A percentile compares a stretch with the other conserved stretches of the same genome.
Conservation (phyloP, 2,797 vertebrate genomes). For the Enteromius treurensis region DNA sequence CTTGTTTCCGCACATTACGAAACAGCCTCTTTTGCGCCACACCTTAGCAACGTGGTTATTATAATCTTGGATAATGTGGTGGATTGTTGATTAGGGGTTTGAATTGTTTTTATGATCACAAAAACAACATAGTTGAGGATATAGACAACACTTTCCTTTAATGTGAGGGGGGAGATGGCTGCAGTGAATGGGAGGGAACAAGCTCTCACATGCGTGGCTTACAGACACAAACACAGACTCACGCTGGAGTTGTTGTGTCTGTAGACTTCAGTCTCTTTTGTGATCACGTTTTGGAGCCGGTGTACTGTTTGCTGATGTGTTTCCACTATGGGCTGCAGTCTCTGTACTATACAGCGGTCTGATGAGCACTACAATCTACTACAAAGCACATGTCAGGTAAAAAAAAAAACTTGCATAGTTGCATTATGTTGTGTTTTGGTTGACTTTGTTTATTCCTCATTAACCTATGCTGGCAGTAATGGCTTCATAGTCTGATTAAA, state of each 20-base stretch:
- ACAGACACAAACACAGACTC: constrained; percentile 32
- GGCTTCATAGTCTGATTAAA: not conserved
- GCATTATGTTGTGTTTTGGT: not conserved
- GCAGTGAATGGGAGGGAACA: constrained; percentile 35
- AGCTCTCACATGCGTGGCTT: constrained; percentile 33
- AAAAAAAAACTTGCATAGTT: not conserved
- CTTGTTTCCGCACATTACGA: constrained; percentile 35
- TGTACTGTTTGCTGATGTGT: constrained; percentile 25
- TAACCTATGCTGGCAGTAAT: not conserved
- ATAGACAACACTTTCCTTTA: constrained; percentile 16
- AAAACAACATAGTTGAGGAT: constrained; percentile 35
- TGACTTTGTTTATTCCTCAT: constrained; percentile 20
- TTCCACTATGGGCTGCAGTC: constrained; percentile 47
- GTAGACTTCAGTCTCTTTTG: constrained; percentile 7
- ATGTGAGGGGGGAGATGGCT: constrained; percentile 26
- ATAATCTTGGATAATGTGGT: constrained; percentile 4
- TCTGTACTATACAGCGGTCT: constrained; percentile 28
- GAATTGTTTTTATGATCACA: constrained; percentile 26
- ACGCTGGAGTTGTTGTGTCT: constrained; percentile 38
- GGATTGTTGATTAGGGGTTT: constrained; percentile 14
- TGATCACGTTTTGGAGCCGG: not conserved
- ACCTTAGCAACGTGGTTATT: constrained; percentile 31
- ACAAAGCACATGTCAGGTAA: constrained; percentile 42
- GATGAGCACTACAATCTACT: constrained; percentile 35
- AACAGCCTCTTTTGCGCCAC: not conserved